Conservation (phyloP, 2,113 vertebrate genomes). For the Hymenochirus boettgeri region DNA sequence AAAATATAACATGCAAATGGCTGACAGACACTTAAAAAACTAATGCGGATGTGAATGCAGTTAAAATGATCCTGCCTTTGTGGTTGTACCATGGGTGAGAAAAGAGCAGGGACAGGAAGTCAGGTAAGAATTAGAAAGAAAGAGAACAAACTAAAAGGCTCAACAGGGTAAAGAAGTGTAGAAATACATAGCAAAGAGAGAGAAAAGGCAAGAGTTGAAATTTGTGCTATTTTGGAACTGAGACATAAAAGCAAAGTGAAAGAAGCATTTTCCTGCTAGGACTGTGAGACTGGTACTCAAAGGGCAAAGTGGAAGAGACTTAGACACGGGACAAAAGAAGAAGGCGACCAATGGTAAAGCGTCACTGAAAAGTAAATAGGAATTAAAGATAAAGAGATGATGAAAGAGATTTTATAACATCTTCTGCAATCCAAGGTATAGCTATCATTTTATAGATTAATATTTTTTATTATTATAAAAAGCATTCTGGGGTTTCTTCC, state of each 20-base stretch:
- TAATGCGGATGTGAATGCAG: constrained; percentile 12
- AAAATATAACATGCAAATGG: background rate
- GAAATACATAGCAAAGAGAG: background rate
- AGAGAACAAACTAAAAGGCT: background rate
- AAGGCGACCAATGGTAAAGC: too few species aligned
- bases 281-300: too few species aligned
- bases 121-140: constrained; percentile 16
- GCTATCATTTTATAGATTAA: too few species aligned
- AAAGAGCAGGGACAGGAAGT: constrained; percentile 32
- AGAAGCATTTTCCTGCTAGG: background rate
- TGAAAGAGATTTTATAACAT: background rate
- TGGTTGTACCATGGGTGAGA: constrained; percentile 25
- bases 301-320: background rate
- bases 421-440: constrained; percentile 16
- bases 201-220: background rate
- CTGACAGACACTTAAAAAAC: background rate
- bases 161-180: background rate
- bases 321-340: background rate
- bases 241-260: constrained; percentile 15
- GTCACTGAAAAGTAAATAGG: background rate
- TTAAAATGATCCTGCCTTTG: constrained; percentile 10
- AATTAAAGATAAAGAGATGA: too few species aligned
- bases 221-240: background rate
- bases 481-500: too few species aligned
- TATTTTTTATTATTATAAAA: too few species aligned